Percentiles rank a stretch among this genome's conserved stretches.
These are phyloP conservation scores for Nesidiocoris tenuis DNA, from an alignment of 2,888 invertebrate species.

Conservation along the genomic window DNA sequence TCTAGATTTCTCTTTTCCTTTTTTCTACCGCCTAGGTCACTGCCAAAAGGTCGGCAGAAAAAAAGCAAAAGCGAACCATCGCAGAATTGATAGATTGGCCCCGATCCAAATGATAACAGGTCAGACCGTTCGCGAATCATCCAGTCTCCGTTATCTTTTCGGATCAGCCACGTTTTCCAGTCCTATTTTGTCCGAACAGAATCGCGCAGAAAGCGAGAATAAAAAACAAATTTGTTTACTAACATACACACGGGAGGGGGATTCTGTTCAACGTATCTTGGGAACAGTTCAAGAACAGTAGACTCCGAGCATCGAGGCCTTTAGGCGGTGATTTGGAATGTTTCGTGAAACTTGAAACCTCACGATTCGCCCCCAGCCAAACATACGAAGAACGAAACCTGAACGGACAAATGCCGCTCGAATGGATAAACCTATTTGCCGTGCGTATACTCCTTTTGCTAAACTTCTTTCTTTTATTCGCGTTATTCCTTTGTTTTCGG, in stretches of 20 bases:
- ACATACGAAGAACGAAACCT: background rate
- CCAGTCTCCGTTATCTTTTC: background rate
- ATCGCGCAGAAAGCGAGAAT: background rate
- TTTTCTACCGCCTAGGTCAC: background rate
- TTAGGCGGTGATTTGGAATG: slow-evolving; percentile 2
- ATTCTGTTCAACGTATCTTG: slow-evolving; percentile 2
- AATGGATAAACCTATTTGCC: slow-evolving; percentile 23
- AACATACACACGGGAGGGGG: slow-evolving; percentile 16
- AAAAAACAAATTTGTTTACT: slow-evolving; percentile 31
- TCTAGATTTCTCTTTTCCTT: background rate
- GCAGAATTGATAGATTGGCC: background rate
- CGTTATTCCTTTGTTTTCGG: background rate
- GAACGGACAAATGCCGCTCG: slow-evolving; percentile 11
- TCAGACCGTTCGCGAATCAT: background rate
- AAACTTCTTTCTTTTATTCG: background rate
- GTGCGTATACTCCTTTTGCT: slow-evolving; percentile 3
- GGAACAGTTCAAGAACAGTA: slow-evolving; percentile 24
- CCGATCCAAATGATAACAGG: background rate
- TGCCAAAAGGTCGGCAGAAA: background rate
- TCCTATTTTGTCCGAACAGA: background rate
- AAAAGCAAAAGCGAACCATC: background rate
- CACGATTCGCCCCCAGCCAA: background rate
- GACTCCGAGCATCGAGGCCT: background rate
- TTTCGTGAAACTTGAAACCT: background rate
- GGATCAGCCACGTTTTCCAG: background rate